These are phyloP conservation scores for Phalangium opilio DNA, from an alignment of 2,888 invertebrate species.

Conservation along the genomic window DNA sequence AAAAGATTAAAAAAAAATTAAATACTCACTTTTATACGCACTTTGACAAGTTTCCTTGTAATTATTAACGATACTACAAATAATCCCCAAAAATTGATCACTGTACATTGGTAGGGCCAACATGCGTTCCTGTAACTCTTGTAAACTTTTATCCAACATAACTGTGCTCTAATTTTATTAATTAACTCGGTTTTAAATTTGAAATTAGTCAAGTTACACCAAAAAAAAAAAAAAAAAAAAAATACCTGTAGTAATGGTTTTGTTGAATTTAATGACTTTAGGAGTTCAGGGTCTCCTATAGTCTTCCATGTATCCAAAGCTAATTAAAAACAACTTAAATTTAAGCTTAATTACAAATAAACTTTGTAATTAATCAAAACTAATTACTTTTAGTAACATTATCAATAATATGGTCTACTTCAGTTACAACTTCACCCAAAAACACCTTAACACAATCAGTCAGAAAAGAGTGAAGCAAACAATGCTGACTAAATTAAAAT, in stretches of 20 bases:
- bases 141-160: slow-evolving; percentile 48
- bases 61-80: slow-evolving; percentile 50
- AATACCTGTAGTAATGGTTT: slow-evolving; percentile 47
- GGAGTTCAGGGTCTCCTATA: slow-evolving; percentile 50
- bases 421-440: slow-evolving; percentile 54
- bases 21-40: slow-evolving; percentile 42
- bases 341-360: too few species aligned
- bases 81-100: slow-evolving; percentile 54
- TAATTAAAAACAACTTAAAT: slow-evolving; percentile 13
- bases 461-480: slow-evolving; percentile 66
- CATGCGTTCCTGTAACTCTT: slow-evolving; percentile 50
- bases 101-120: slow-evolving; percentile 55
- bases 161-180: slow-evolving; percentile 45
- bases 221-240: too few species aligned
- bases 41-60: slow-evolving; percentile 53
- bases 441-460: slow-evolving; percentile 75
- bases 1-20: too few species aligned
- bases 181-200: neutral
- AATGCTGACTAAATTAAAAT: slow-evolving; percentile 36
- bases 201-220: neutral
- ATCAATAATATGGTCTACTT: slow-evolving; percentile 48
- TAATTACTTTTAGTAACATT: slow-evolving; percentile 46
- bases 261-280: slow-evolving; percentile 43
- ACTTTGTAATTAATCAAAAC: too few species aligned
- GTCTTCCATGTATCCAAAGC: slow-evolving; percentile 61